These are phyloP conservation scores for Palythoa caribaeorum DNA, from an alignment of 92 coral and sea anemone genomes.

Conservation along the genomic window DNA sequence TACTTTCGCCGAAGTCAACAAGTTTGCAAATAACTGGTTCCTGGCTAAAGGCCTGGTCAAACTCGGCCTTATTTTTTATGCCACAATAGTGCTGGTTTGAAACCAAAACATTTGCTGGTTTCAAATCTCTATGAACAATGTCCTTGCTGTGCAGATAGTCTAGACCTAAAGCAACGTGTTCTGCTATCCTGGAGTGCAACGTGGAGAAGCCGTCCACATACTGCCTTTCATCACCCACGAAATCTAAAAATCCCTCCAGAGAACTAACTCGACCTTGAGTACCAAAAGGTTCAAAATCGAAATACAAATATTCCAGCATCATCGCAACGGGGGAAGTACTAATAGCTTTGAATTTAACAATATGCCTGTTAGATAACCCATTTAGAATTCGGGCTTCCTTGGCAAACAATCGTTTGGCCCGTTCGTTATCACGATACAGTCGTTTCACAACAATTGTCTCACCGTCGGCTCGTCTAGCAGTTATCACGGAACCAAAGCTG, in stretches of 20 bases:
- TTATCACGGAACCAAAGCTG: constrained; percentile 17
- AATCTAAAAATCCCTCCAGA: constrained; percentile 28
- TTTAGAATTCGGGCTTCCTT: constrained; percentile 6
- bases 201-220: constrained; percentile 6
- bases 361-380: background rate
- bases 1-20: constrained; percentile 58
- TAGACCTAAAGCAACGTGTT: constrained; percentile 45
- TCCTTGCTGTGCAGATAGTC: constrained; percentile 40
- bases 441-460: constrained; percentile 6
- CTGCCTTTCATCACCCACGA: background rate
- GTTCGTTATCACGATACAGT: constrained; percentile 9
- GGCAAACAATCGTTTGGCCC: constrained; percentile 8
- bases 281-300: constrained; percentile 45
- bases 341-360: background rate
- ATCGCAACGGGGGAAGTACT: constrained; percentile 40
- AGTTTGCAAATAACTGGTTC: constrained; percentile 46
- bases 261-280: constrained; percentile 41
- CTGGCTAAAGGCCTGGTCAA: constrained; percentile 6
- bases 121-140: constrained; percentile 62
- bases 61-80: constrained; percentile 20
- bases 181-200: constrained; percentile 53
- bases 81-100: constrained; percentile 65
- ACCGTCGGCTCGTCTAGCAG: constrained; percentile 8
- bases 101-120: constrained; percentile 64
- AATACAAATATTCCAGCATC: constrained; percentile 48